Evolutionary conservation across 2,113 vertebrate species (phyloP), one percentile per base, ranked within the genome.

Genomic region (Arenaria interpres): DNA sequence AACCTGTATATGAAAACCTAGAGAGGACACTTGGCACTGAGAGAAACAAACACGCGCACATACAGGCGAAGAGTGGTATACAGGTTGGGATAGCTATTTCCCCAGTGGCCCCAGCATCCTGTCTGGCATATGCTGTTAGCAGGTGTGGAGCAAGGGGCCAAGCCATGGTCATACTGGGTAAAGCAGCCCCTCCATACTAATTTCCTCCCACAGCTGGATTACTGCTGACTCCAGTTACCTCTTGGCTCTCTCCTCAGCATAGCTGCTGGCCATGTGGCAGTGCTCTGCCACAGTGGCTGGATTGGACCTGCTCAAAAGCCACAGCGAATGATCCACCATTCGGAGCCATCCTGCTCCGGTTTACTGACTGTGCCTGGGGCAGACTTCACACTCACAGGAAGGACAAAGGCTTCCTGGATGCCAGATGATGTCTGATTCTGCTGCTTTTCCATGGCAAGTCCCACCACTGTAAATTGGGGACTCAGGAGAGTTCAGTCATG

Each of bases 271-370:
- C 45, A 12, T 8, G 28, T 64, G 63, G 30, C 54, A 60, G 39
- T n/a, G 30, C 43, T 89, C n/a, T 4, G 2, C 15, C 53, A 25
- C 0, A 0, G 45, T 28, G 33, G 12, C 54, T 84, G 54, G 15
- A 17, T 84, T 57, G 57, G 50, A 74, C 76, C n/a, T 81, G 45
- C 57, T 79, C 57, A 41, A 91, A 86, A 94, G 48, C 54, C 50
- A 46, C 16, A 45, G 68, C 0, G 2, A 60, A 37, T 77, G 43
- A 60, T 73, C 81, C 68, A 33, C 18, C 12, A 8, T 87, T 73
- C n/a, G n/a, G n/a, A 91, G 25, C 68, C 64, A 21, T 53, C 41
- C 37, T 66, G 37, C 60, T 51, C 16, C 64, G 30, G 30, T 89
- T 84, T 66, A 43, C 11, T 7, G 6, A 39, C 48, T 64, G 48